Percentiles rank a stretch among this genome's conserved stretches.
Evolutionary conservation across 2,797 vertebrate genomes (phyloP).

Genomic region (Malurus splendens): DNA sequence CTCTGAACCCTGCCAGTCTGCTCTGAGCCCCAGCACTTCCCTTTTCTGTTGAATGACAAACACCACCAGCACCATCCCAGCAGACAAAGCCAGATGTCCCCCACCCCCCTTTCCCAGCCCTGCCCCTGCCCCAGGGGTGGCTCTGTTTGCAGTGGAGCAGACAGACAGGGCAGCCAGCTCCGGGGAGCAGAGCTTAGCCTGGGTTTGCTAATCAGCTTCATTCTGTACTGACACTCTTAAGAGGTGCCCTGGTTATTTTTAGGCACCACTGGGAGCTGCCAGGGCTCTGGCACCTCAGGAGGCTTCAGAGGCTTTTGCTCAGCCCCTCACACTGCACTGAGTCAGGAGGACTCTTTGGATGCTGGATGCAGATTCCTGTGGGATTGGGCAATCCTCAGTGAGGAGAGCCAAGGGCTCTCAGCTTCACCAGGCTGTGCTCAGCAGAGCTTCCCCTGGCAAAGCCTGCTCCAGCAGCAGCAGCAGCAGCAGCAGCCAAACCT

Average conservation of each 20-base stretch:
- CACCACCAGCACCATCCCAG: background rate
- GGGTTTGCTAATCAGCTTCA: background rate
- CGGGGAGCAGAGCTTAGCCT: background rate
- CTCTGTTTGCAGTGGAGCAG: background rate
- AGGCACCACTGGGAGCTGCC: background rate
- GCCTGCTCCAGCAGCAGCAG: background rate
- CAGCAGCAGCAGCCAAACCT: background rate
- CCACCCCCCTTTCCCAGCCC: background rate
- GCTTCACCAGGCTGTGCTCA: background rate
- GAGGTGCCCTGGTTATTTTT: slow-evolving; percentile 43
- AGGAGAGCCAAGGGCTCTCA: background rate
- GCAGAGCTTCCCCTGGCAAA: background rate
- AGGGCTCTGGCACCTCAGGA: background rate
- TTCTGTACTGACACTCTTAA: background rate
- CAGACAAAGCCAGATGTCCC: background rate
- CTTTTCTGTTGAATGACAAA: background rate
- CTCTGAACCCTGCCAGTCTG: background rate
- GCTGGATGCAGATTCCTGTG: background rate
- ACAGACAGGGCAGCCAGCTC: background rate
- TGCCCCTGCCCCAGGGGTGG: background rate
- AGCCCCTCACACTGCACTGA: background rate
- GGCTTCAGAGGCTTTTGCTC: background rate
- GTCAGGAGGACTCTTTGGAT: background rate
- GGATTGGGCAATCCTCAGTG: background rate
- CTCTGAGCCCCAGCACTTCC: background rate